Conservation (phyloP, 2,888 invertebrate genomes). For the Lepidocyrtinus sp. region DNA sequence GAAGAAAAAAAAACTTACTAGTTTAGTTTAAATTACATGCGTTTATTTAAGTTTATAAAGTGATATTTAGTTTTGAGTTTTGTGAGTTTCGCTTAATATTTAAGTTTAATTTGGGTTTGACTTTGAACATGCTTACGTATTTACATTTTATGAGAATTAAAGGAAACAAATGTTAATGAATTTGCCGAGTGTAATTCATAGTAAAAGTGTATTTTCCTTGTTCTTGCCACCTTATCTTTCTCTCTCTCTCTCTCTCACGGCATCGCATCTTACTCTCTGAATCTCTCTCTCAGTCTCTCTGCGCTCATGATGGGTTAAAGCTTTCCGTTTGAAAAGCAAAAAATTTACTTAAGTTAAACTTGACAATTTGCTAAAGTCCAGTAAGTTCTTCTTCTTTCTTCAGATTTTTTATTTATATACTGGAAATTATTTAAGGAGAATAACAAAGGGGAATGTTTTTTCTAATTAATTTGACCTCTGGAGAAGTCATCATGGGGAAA, state of each 20-base stretch:
- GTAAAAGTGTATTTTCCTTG: conserved; percentile 54
- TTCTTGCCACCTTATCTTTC: conserved; percentile 57
- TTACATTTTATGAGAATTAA: no score
- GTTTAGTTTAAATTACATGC: no score
- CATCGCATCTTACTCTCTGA: conserved; percentile 45
- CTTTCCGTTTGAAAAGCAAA: conserved; percentile 48
- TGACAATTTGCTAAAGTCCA: no score
- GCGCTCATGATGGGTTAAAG: conserved; percentile 57
- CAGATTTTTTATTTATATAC: conserved; percentile 59
- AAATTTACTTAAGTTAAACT: conserved; percentile 46
- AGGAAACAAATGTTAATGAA: not conserved
- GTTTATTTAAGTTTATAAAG: no score
- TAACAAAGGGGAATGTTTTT: conserved; percentile 70
- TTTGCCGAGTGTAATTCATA: not conserved
- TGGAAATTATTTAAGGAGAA: conserved; percentile 60
- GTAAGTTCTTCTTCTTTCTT: conserved; percentile 58
- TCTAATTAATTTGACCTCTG: conserved; percentile 70
- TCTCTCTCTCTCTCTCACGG: conserved; percentile 50
- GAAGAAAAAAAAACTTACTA: no score
- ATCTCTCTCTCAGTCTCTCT: conserved; percentile 21
- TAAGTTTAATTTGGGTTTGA: no score
- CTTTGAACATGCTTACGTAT: no score
- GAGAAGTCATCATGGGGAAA: conserved; percentile 70
- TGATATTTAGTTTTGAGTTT: no score
- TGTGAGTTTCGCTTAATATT: no score